Conservation (phyloP, 2,888 invertebrate species). For the Drosophila monieri region DNA sequence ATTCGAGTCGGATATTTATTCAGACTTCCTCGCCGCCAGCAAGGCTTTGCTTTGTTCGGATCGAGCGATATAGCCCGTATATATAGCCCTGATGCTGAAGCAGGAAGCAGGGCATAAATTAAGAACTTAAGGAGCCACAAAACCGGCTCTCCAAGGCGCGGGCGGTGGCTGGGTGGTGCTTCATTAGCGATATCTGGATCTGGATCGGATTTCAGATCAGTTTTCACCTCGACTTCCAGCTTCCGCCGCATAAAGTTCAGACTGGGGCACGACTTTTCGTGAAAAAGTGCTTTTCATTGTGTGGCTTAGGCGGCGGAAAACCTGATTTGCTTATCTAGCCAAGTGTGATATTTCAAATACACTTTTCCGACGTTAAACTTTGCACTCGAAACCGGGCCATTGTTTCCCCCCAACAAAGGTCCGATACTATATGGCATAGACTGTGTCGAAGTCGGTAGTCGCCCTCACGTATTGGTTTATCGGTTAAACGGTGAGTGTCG, state of each 20-base stretch:
- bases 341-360: constrained; percentile 42
- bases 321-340: constrained; percentile 45
- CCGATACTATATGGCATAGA: not conserved
- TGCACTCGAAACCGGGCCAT: constrained; percentile 48
- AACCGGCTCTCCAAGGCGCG: constrained; percentile 50
- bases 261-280: constrained; percentile 26
- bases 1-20: constrained; percentile 42
- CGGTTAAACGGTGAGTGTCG: constrained; percentile 20
- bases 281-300: constrained; percentile 43
- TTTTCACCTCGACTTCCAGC: constrained; percentile 18
- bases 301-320: constrained; percentile 9
- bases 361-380: constrained; percentile 47
- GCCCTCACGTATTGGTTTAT: constrained; percentile 45
- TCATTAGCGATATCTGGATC: constrained; percentile 43
- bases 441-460: too few species aligned
- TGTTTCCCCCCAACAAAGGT: constrained; percentile 33
- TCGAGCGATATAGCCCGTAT: constrained; percentile 12
- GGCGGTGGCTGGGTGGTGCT: constrained; percentile 20
- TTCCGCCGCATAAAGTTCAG: constrained; percentile 15
- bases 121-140: constrained; percentile 37
- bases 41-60: constrained; percentile 31
- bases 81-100: constrained; percentile 46
- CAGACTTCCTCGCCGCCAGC: constrained; percentile 39
- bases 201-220: not conserved
- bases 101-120: constrained; percentile 70